These are phyloP conservation scores for Nyctalus aviator DNA, from an alignment of 2,797 vertebrate genomes.

Conservation along the genomic window DNA sequence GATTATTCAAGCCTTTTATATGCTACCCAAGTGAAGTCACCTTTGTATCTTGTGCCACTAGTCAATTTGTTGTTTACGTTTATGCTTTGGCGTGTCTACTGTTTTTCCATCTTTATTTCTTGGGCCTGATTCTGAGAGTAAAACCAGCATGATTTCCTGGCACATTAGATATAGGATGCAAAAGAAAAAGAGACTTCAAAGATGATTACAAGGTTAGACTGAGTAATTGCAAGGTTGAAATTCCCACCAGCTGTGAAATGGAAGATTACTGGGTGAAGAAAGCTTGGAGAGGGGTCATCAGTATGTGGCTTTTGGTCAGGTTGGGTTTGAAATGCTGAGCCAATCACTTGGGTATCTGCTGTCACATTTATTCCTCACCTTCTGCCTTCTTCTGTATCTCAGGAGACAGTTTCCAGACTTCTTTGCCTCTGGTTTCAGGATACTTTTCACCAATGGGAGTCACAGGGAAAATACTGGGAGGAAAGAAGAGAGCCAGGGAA, in stretches of 20 bases:
- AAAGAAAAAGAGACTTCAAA: neutral
- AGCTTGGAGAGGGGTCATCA: neutral
- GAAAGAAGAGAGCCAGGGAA: neutral
- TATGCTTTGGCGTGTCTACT: neutral
- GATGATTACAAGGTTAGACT: neutral
- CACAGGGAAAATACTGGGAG: neutral
- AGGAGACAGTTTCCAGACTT: neutral
- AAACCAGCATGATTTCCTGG: neutral
- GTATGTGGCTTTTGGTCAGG: neutral
- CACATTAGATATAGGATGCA: neutral
- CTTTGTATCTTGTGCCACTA: neutral
- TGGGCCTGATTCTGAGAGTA: neutral
- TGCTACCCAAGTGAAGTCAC: neutral
- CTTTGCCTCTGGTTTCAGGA: neutral
- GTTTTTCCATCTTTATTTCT: conserved; percentile 23
- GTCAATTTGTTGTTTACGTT: neutral
- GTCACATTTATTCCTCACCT: neutral
- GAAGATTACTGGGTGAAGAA: neutral
- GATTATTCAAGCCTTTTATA: neutral
- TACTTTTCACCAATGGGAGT: neutral
- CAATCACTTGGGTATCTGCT: neutral
- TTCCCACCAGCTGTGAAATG: neutral
- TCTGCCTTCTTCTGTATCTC: neutral
- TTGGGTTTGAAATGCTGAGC: neutral
- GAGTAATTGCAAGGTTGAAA: neutral